Evolutionary conservation across 2,888 invertebrate genomes (phyloP), one percentile per base, ranked within the genome.

Genomic region (Hirtodrosophila cameraria): DNA sequence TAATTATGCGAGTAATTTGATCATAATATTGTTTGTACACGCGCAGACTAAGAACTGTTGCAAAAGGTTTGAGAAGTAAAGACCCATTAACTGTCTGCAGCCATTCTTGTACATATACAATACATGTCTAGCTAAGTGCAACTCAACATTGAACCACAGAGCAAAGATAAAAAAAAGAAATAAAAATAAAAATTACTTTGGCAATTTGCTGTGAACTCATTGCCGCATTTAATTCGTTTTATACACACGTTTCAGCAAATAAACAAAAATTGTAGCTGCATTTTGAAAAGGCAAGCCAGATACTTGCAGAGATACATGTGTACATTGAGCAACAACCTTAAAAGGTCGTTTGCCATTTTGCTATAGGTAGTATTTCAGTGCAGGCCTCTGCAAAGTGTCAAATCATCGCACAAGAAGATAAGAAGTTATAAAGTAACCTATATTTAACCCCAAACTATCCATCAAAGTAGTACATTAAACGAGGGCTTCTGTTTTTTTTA

Each of bases 381-480:
- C 52, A 28, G 28, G 33, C 39, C 20, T 23, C 36, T 42, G 58
- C 53, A 85, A 71, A 72, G 81, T 82, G 86, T 82, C 83, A 82
- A 82, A 83, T 82, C 86, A 82, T 82, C 67, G 67, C 46, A 42
- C 23, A 31, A 57, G 41, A 42, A 68, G 59, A 57, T 60, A 64
- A 86, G 76, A 83, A 77, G 84, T 57, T 65, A 82, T 66, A 72
- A 65, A 55, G 67, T 78, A 82, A 83, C 83, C 83, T 77, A 83
- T 85, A 87, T 75, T 85, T 85, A 87, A 87, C 85, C 87, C 67
- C 67, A 87, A 87, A 83, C 86, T 71, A 85, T 85, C 87, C 86
- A 83, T 85, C 85, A 85, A 60, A 82, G 75, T 67, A 82, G 77
- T 68, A 50, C 65, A 72, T 65, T 57, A 36, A 67, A 66, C 36